phyloP scores from a whole-genome alignment of 2,113 vertebrate species.

The Andinoacara biseriatus region DNA sequence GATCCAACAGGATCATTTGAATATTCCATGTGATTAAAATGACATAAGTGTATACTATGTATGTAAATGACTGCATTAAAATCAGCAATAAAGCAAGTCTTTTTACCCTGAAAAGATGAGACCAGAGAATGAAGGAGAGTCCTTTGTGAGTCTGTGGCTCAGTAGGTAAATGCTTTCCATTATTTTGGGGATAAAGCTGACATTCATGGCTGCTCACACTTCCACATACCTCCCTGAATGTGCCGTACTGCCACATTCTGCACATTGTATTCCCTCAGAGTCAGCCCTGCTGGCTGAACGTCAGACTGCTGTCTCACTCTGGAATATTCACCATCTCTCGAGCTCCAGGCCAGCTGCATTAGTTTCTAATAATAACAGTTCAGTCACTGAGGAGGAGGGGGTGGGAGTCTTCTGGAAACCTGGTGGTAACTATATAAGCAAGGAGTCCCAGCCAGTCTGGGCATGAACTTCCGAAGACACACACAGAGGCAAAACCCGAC shows the following conservation, averaged over 20 bases:
- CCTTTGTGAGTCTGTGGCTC: not conserved
- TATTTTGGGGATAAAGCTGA: slow-evolving; percentile 5
- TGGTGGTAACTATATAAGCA: slow-evolving; percentile 55
- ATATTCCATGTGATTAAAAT: slow-evolving; percentile 51
- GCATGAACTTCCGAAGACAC: slow-evolving; percentile 48
- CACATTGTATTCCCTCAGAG: slow-evolving; percentile 27
- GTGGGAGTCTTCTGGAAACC: slow-evolving; percentile 65
- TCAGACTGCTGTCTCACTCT: slow-evolving; percentile 40
- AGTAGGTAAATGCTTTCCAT: not conserved
- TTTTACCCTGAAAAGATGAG: slow-evolving; percentile 40
- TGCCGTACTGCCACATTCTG: slow-evolving; percentile 21
- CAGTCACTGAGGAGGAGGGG: slow-evolving; percentile 46
- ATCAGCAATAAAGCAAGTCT: slow-evolving; percentile 73
- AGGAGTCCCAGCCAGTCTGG: not conserved
- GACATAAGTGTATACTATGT: slow-evolving; percentile 50
- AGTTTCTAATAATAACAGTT: slow-evolving; percentile 67
- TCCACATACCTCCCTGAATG: slow-evolving; percentile 4
- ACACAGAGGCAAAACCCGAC: slow-evolving; percentile 12
- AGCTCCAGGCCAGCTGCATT: slow-evolving; percentile 37
- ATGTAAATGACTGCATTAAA: slow-evolving; percentile 64
- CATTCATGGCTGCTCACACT: not conserved
- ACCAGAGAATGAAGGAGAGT: not conserved
- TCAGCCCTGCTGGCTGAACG: slow-evolving; percentile 25
- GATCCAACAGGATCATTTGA: slow-evolving; percentile 42
- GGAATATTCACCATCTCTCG: slow-evolving; percentile 59